Conservation (phyloP, 2,888 invertebrate genomes). For the Megalurothrips usitatus region DNA sequence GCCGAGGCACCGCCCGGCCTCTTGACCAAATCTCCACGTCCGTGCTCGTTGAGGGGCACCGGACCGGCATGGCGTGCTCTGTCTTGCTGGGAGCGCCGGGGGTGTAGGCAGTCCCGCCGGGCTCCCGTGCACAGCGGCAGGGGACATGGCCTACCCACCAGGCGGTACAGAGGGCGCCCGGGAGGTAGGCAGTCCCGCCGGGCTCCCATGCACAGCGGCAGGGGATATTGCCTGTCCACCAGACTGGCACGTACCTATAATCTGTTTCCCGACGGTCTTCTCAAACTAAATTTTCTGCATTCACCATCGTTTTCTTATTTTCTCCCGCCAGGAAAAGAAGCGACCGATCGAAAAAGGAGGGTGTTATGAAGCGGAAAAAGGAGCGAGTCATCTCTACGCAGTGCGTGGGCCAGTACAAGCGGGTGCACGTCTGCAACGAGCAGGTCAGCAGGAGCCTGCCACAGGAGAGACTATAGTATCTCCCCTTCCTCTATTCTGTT, state of each 20-base stretch:
- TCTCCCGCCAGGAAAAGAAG: background rate
- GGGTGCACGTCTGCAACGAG: conserved; percentile 76
- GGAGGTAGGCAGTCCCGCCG: background rate
- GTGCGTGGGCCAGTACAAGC: conserved; percentile 69
- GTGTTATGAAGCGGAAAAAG: background rate
- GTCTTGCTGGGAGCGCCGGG: background rate
- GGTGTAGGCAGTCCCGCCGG: background rate
- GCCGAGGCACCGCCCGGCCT: background rate
- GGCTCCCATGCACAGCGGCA: background rate
- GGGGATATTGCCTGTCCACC: background rate
- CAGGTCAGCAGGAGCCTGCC: conserved; percentile 53
- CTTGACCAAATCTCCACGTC: conserved; percentile 8
- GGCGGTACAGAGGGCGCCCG: background rate
- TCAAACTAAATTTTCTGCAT: too few relatives aligned
- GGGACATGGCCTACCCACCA: background rate
- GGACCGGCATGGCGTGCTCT: background rate
- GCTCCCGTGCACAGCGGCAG: background rate
- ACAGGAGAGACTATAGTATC: too few relatives aligned
- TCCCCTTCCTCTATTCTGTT: background rate
- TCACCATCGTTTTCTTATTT: background rate
- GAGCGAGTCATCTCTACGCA: conserved; percentile 41
- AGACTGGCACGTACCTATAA: too few relatives aligned
- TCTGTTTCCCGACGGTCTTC: too few relatives aligned
- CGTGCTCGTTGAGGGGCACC: background rate
- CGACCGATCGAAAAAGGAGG: conserved; percentile 1